Base-by-base conservation (phyloP, 2,113 vertebrate species). In the Nannospalax galili region DNA sequence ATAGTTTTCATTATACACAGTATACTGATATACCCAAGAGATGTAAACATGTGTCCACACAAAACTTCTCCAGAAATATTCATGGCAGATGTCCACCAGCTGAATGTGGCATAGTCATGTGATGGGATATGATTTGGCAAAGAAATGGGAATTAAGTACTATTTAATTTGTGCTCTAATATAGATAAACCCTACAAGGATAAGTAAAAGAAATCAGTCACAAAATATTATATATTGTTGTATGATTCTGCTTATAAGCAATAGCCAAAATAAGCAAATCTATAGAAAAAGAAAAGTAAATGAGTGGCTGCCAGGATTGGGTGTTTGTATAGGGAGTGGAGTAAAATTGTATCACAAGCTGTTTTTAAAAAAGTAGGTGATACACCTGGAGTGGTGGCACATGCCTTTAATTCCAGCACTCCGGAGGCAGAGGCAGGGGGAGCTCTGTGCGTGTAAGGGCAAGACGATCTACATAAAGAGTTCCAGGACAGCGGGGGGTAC, bases 151-250 rank as follows among this genome's bases (percentile, higher is more conserved):
- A 84, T 65, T 28, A 82, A 17, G 37, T 30, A 82, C 62, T 37
- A 42, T 30, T 82, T 42, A 64, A 65, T 37, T 62, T 20, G 62
- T 30, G n/a, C 37, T 82, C 6, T 35, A 56, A 11, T 17, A 15
- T 67, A 42, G 62, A 72, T 65, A 60, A 93, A 87, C 56, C 77
- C 75, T 93, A 88, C 78, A 84, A 93, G 56, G 45, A 19, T 69
- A 69, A 60, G 16, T 84, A 48, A 69, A 92, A 92, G 81, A 78
- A 92, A 42, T n/a, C 19, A 19, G 19, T 69, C 64, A 45, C 40
- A 65, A 65, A 84, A 84, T 26, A 84, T 32, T 64, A 22, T 28
- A 32, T 35, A 65, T 7, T 67, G n/a, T n/a, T n/a, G 28, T 67
- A 22, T 84, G 40, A 20, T 48, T 35, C 40, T 67, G 30, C 45